These are phyloP conservation scores for Paramormyrops kingsleyae DNA, from an alignment of 2,113 vertebrate genomes.

Conservation along the genomic window DNA sequence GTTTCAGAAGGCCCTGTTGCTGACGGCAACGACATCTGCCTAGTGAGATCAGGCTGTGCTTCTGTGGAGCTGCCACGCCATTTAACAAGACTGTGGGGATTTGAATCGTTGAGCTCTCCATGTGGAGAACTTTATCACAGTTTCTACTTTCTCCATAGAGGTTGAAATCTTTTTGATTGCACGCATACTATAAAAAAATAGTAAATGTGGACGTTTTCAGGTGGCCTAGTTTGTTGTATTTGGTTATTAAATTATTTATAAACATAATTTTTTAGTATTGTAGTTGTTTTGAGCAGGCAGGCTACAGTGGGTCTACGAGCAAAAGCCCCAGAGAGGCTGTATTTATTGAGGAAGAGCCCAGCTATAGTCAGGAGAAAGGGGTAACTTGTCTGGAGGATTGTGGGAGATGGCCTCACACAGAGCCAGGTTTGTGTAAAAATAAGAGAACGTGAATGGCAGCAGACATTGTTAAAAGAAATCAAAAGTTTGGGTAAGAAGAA, in stretches of 20 bases:
- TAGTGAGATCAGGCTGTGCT: conserved; percentile 53
- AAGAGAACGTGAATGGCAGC: background rate
- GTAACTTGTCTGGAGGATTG: background rate
- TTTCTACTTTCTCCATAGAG: conserved; percentile 36
- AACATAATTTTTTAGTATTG: background rate
- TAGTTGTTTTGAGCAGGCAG: background rate
- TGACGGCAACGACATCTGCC: conserved; percentile 52
- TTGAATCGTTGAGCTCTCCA: conserved; percentile 48
- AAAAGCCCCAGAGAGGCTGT: background rate
- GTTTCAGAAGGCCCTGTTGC: conserved; percentile 48
- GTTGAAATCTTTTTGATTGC: background rate
- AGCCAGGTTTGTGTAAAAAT: background rate
- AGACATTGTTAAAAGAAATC: background rate
- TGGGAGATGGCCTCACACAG: background rate
- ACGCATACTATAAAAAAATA: background rate
- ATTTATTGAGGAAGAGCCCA: background rate
- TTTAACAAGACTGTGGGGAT: conserved; percentile 63
- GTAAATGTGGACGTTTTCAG: background rate
- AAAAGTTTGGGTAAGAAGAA: background rate
- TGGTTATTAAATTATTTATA: background rate
- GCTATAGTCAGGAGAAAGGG: background rate
- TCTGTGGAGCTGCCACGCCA: conserved; percentile 52
- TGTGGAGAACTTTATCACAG: conserved; percentile 47
- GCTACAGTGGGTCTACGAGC: background rate
- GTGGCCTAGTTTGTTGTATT: background rate